Conservation (phyloP, 2,113 vertebrate species). For the Scortum barcoo region DNA sequence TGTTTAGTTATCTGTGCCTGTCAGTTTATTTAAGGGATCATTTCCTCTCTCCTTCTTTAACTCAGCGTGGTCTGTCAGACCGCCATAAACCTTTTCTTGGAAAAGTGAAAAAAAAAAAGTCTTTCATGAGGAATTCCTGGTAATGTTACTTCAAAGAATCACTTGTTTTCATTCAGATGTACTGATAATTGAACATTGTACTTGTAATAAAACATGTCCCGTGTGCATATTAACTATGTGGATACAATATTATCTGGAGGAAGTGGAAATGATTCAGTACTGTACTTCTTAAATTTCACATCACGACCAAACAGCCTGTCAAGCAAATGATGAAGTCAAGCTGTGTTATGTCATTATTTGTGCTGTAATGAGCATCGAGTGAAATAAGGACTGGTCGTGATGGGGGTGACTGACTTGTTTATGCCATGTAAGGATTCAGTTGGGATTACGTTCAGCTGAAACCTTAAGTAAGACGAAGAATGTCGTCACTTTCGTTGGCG, state of each 20-base stretch:
- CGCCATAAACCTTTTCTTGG: constrained; percentile 49
- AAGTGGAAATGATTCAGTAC: constrained; percentile 1
- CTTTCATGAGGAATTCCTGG: constrained; percentile 23
- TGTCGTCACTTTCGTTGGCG: background rate
- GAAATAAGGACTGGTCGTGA: background rate
- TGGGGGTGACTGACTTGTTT: background rate
- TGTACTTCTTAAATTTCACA: constrained; percentile 10
- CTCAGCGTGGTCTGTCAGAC: constrained; percentile 53
- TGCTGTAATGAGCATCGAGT: constrained; percentile 4
- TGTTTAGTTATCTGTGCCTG: constrained; percentile 76
- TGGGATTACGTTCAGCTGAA: background rate
- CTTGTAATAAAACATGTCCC: background rate
- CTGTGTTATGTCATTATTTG: constrained; percentile 17
- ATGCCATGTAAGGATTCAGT: background rate
- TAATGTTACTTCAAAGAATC: constrained; percentile 18
- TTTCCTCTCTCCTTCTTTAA: constrained; percentile 70
- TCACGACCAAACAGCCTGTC: constrained; percentile 1
- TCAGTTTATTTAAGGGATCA: constrained; percentile 74
- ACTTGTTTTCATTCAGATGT: background rate
- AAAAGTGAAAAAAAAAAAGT: constrained; percentile 30
- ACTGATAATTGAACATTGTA: constrained; percentile 1
- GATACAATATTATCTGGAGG: background rate
- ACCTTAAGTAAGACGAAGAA: background rate
- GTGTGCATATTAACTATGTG: background rate
- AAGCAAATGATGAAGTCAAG: constrained; percentile 1